Conservation (phyloP, 2,113 vertebrate genomes). For the Ardeotis arabs region DNA sequence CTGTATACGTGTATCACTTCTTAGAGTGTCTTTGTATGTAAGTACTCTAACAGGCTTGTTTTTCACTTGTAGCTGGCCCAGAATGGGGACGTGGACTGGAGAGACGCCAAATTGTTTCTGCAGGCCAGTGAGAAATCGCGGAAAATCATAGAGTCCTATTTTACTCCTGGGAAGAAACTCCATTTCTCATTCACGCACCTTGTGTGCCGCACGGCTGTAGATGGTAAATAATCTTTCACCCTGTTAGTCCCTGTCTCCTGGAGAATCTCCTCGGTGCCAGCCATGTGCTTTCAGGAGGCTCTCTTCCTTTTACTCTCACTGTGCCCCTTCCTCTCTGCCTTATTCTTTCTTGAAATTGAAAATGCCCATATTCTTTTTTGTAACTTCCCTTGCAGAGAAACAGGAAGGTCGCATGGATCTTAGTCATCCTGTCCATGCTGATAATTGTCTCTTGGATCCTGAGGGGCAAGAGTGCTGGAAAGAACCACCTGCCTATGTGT, state of each 20-base stretch:
- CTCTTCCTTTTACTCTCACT: not conserved
- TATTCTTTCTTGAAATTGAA: not conserved
- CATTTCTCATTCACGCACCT: constrained; percentile 92
- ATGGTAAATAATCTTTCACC: constrained; percentile 74
- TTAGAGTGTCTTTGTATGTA: not conserved
- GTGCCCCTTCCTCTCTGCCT: not conserved
- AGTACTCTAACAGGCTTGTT: constrained; percentile 14
- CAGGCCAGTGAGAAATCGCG: constrained; percentile 87
- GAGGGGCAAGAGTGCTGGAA: constrained; percentile 92
- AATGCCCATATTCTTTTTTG: not conserved
- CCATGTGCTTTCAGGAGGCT: not conserved
- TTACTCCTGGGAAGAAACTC: constrained; percentile 85
- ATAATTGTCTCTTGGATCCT: constrained; percentile 95
- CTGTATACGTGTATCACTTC: not conserved
- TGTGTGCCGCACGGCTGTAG: constrained; percentile 88
- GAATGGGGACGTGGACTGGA: constrained; percentile 82
- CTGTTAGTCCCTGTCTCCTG: not conserved
- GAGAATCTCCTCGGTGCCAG: not conserved
- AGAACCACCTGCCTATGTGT: constrained; percentile 91
- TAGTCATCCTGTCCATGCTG: constrained; percentile 94
- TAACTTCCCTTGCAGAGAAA: constrained; percentile 73
- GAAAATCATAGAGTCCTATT: constrained; percentile 88
- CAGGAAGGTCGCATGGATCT: constrained; percentile 90
- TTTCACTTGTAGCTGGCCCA: constrained; percentile 79
- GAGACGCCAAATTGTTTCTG: constrained; percentile 82